Conservation (phyloP, 1,140 invertebrate species). For the Zaprionus vittiger region DNA sequence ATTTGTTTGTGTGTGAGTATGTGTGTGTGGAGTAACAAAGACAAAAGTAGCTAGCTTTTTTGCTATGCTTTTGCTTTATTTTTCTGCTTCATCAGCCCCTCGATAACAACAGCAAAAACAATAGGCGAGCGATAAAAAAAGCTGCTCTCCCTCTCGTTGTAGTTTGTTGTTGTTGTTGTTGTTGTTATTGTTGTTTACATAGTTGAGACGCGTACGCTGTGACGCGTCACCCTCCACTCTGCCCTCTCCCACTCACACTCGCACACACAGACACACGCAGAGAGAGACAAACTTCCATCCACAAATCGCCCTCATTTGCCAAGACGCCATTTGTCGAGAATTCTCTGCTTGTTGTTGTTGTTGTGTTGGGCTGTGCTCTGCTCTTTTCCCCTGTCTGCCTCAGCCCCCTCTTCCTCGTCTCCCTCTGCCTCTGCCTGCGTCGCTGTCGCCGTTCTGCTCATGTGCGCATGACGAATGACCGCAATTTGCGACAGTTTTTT, state of each 20-base stretch:
- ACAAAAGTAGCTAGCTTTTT: conserved; percentile 47
- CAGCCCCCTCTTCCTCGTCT: conserved; percentile 4
- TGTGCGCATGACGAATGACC: conserved; percentile 84
- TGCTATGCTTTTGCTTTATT: conserved; percentile 28
- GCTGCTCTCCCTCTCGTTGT: conserved; percentile 25
- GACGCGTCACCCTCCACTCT: not conserved
- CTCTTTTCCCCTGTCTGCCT: not conserved
- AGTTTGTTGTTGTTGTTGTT: conserved; percentile 17
- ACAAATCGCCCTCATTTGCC: conserved; percentile 56
- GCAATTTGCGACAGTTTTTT: conserved; percentile 81
- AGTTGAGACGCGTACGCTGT: conserved; percentile 6
- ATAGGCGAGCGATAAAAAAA: conserved; percentile 33
- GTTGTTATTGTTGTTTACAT: conserved; percentile 30
- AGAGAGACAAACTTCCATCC: not conserved
- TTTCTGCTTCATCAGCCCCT: conserved; percentile 48
- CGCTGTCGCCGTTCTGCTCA: conserved; percentile 70
- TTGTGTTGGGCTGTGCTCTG: conserved; percentile 16
- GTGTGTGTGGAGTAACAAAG: conserved; percentile 54
- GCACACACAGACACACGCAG: not conserved
- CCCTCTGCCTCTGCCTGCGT: conserved; percentile 25
- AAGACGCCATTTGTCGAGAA: conserved; percentile 74
- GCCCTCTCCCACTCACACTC: not conserved
- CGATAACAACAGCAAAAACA: conserved; percentile 47
- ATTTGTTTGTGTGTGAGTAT: no score
- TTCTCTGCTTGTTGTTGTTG: conserved; percentile 37